These are phyloP conservation scores for Monopis laevigella DNA, from an alignment of 2,888 invertebrate species.

Conservation along the genomic window DNA sequence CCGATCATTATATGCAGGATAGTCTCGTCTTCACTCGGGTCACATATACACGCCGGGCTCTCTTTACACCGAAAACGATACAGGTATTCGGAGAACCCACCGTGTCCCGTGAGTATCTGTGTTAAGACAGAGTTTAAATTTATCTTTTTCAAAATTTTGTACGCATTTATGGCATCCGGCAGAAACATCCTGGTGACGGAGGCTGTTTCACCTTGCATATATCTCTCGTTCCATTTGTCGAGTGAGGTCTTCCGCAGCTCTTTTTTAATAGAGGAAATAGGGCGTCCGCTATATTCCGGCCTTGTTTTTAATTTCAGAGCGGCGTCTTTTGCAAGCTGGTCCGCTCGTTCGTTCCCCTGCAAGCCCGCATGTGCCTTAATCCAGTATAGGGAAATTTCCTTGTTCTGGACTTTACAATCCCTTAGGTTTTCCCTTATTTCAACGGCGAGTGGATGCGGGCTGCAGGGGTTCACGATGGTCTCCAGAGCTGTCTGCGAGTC, in stretches of 20 bases:
- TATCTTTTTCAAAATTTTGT: too few relatives aligned
- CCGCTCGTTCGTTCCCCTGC: not conserved
- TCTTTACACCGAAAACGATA: slow-evolving; percentile 1
- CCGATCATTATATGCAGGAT: not conserved
- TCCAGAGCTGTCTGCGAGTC: not conserved
- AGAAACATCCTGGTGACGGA: not conserved
- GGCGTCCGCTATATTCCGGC: not conserved
- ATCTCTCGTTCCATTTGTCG: not conserved
- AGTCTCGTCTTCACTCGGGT: not conserved
- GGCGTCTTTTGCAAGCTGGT: not conserved
- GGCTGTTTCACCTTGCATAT: not conserved
- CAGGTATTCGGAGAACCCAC: slow-evolving; percentile 3
- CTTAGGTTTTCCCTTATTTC: not conserved
- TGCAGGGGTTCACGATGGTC: not conserved
- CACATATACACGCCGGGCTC: not conserved
- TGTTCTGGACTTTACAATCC: not conserved
- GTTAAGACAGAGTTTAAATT: too few relatives aligned
- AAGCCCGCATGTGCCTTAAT: not conserved
- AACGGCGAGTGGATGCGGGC: not conserved
- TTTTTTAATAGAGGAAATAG: not conserved
- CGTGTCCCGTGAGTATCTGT: slow-evolving; percentile 4
- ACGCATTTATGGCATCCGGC: not conserved
- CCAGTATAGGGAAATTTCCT: not conserved
- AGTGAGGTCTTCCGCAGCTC: not conserved
- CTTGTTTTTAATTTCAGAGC: not conserved